Evolutionary conservation across 2,888 invertebrate genomes (phyloP), one percentile per base, ranked within the genome.

Genomic region (Tetragnatha montana): DNA sequence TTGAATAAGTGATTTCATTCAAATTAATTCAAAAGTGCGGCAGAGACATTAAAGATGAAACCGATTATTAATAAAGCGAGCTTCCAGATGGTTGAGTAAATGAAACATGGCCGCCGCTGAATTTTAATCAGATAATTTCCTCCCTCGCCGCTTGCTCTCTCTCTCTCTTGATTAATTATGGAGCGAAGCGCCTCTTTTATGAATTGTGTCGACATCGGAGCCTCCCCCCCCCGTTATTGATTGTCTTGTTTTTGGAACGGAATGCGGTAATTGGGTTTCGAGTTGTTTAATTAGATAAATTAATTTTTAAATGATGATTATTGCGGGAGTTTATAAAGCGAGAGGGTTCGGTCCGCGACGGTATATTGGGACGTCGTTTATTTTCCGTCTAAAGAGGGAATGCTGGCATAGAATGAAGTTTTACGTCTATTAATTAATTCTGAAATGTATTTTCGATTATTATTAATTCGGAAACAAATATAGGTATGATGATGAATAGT

Each of bases 1-100:
- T 21, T 60, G 47, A 21, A 78, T 68, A 21, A 78, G 51, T 78
- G 35, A 49, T 75, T n/a, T 19, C n/a, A n/a, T n/a, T 75, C 60
- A 78, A 78, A 78, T 78, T 78, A 78, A 78, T 78, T 68, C 78
- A 60, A 22, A 60, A 60, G 60, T 8, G 60, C 21, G 10, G 68
- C 60, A 35, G n/a, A 75, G 60, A 78, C 78, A 78, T 78, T 78
- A 22, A 21, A 78, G 60, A 51, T 19, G 78, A n/a, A 78, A 78
- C 14, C 78, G 78, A 78, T 78, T 78, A 78, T 78, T 78, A 78
- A 78, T 78, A 78, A 78, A 22, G 21, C 51, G 51, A 60, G 60
- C 19, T 78, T 60, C 60, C 78, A 78, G 78, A 60, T 78, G 78
- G 78, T 50, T 49, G 76, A 19, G 49, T 10, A 19, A 75, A 78